phyloP scores from a whole-genome alignment of 2,113 vertebrate species.

The Phrynosoma platyrhinos region DNA sequence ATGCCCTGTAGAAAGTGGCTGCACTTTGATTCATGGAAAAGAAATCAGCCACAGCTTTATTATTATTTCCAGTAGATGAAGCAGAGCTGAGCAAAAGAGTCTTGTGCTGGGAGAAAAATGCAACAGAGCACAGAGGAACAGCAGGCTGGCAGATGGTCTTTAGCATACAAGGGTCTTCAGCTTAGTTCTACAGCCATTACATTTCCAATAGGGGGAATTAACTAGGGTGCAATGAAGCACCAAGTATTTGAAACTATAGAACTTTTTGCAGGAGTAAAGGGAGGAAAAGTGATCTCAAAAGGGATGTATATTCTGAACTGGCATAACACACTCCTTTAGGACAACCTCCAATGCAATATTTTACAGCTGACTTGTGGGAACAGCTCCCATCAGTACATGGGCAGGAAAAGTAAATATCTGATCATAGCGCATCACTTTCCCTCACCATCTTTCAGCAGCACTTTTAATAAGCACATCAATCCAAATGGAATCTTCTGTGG shows the following conservation, averaged over 20 bases:
- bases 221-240: neutral
- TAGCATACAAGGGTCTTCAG: neutral
- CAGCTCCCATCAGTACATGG: neutral
- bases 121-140: neutral
- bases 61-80: neutral
- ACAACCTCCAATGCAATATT: neutral
- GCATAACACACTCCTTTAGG: neutral
- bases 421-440: neutral
- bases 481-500: too few species aligned
- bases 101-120: neutral
- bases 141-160: neutral
- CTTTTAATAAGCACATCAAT: too few species aligned
- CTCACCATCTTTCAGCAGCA: too few species aligned
- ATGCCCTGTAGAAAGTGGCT: neutral
- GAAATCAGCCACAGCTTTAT: neutral
- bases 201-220: neutral
- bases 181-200: neutral
- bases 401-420: neutral
- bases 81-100: neutral
- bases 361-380: neutral
- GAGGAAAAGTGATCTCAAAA: neutral
- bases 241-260: neutral
- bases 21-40: neutral
- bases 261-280: neutral
- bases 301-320: neutral